Percentiles rank a stretch among this genome's conserved stretches.
phyloP scores from a whole-genome alignment of 2,888 invertebrate species.

The Nemurella pictetii region DNA sequence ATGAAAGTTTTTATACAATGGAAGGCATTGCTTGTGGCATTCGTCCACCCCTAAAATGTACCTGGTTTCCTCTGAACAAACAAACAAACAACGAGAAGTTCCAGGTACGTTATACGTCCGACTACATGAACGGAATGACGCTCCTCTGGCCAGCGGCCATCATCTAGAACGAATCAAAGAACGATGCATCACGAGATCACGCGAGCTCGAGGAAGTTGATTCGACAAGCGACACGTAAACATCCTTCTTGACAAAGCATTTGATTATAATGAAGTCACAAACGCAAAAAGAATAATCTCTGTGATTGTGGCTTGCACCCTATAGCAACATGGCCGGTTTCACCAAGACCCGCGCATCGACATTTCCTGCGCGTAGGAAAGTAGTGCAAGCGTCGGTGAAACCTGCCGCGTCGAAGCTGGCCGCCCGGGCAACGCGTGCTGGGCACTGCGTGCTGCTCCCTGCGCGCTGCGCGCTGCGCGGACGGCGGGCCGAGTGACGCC shows the following conservation, averaged over 20 bases:
- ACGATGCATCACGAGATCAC: too few relatives aligned
- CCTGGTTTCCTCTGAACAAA: not conserved
- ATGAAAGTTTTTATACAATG: not conserved
- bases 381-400: constrained; percentile 29
- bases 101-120: too few relatives aligned
- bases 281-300: not conserved
- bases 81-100: not conserved
- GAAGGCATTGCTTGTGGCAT: not conserved
- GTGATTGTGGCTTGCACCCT: not conserved
- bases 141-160: too few relatives aligned
- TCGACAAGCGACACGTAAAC: too few relatives aligned
- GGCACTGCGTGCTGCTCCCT: too few relatives aligned
- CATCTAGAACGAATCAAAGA: too few relatives aligned
- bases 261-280: not conserved
- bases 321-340: constrained; percentile 29
- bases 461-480: not conserved
- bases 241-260: not conserved
- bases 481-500: not conserved
- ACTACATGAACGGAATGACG: too few relatives aligned
- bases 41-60: not conserved
- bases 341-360: constrained; percentile 29
- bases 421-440: not conserved
- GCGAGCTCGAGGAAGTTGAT: too few relatives aligned
- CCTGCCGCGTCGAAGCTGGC: constrained; percentile 24
- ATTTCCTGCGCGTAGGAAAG: not conserved